Conservation (phyloP, 2,797 vertebrate species). For the Mormyrus hasselquistii region DNA sequence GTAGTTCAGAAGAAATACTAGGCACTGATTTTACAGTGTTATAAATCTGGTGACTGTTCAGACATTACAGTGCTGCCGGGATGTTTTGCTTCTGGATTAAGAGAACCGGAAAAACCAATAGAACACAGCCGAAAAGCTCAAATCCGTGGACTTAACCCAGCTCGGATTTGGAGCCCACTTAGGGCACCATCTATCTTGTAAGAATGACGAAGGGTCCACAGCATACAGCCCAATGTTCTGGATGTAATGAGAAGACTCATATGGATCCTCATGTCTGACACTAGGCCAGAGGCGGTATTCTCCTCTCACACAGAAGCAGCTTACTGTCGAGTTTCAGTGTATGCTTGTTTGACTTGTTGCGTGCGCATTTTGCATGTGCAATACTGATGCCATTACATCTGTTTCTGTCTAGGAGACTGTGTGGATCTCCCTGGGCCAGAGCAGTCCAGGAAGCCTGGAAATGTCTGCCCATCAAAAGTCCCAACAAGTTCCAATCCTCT, state of each 20-base stretch:
- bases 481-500: background rate
- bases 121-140: slow-evolving; percentile 9
- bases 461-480: background rate
- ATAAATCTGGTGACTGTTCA: background rate
- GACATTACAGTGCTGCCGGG: background rate
- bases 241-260: slow-evolving; percentile 15
- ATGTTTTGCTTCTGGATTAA: slow-evolving; percentile 16
- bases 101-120: background rate
- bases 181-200: slow-evolving; percentile 9
- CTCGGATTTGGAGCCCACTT: slow-evolving; percentile 38
- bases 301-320: background rate
- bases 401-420: background rate
- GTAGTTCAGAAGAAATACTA: background rate
- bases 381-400: slow-evolving; percentile 10
- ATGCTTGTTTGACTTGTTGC: background rate
- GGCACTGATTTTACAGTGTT: background rate
- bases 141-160: slow-evolving; percentile 15
- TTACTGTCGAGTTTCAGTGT: background rate
- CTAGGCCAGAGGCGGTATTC: slow-evolving; percentile 1
- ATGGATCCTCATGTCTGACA: background rate
- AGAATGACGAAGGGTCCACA: background rate
- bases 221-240: background rate
- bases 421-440: background rate
- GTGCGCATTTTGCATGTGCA: background rate
- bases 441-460: background rate